phyloP scores from a whole-genome alignment of 2,113 vertebrate genomes.

The Cynocephalus volans region DNA sequence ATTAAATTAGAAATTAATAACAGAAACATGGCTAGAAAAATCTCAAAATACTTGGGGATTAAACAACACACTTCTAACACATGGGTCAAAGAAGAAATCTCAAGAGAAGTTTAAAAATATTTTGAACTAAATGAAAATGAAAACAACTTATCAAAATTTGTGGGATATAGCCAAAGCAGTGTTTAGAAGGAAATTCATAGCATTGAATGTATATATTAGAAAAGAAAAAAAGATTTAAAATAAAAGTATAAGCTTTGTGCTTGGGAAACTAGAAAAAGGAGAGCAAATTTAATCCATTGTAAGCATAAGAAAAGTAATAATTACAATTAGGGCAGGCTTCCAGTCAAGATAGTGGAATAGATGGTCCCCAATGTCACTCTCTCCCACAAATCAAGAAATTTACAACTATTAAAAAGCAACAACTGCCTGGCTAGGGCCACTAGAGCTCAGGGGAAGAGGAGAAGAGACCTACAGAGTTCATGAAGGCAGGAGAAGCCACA shows the following conservation, averaged over 20 bases:
- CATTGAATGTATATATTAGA: not conserved
- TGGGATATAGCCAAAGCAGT: not conserved
- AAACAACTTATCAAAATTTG: not conserved
- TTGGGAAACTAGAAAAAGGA: not conserved
- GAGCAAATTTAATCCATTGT: not conserved
- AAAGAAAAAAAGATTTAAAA: not conserved
- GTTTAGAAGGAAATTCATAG: not conserved
- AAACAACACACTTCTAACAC: not conserved
- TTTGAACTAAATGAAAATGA: not conserved
- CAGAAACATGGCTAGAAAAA: not conserved
- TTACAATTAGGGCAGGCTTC: too few relatives aligned
- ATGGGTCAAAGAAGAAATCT: not conserved
- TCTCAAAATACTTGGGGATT: not conserved
- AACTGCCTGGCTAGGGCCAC: too few relatives aligned
- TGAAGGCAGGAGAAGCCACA: too few relatives aligned
- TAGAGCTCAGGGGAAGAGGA: too few relatives aligned
- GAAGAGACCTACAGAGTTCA: too few relatives aligned
- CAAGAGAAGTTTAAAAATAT: not conserved
- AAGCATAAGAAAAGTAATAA: not conserved
- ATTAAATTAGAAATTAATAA: not conserved
- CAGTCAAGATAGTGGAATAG: too few relatives aligned
- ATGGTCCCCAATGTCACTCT: too few relatives aligned
- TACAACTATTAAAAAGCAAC: too few relatives aligned
- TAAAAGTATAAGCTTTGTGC: not conserved
- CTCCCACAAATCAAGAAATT: too few relatives aligned